These are phyloP conservation scores for Anas georgica DNA, from an alignment of 2,797 vertebrate species.

Conservation along the genomic window DNA sequence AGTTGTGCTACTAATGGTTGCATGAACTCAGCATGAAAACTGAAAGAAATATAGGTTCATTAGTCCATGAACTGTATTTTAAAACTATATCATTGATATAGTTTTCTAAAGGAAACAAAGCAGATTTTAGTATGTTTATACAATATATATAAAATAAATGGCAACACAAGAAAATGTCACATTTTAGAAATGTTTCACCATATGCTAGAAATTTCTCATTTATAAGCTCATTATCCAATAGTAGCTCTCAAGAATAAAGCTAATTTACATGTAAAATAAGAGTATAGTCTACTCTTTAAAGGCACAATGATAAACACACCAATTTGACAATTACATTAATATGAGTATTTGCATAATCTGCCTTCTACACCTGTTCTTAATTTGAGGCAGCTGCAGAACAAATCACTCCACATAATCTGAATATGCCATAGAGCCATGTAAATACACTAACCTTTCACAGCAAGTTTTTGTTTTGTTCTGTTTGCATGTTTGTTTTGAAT, in stretches of 20 bases:
- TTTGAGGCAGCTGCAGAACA: conserved; percentile 82
- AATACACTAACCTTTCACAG: conserved; percentile 10
- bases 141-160: conserved; percentile 1
- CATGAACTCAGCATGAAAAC: not conserved
- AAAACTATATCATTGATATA: not conserved
- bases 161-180: conserved; percentile 17
- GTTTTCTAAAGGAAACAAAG: not conserved
- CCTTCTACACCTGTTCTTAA: conserved; percentile 82
- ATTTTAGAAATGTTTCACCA: conserved; percentile 53
- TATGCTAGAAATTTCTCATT: conserved; percentile 59
- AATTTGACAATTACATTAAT: conserved; percentile 86
- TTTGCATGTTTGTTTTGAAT: conserved; percentile 33
- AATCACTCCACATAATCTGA: conserved; percentile 73
- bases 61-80: not conserved
- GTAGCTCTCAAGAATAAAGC: conserved; percentile 76
- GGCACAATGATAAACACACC: conserved; percentile 80
- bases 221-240: conserved; percentile 76
- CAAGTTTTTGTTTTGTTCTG: conserved; percentile 19
- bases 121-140: not conserved
- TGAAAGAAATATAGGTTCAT: not conserved
- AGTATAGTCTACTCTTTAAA: conserved; percentile 80
- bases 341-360: conserved; percentile 84
- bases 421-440: conserved; percentile 39
- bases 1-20: not conserved
- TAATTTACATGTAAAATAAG: conserved; percentile 83